These are phyloP conservation scores for Rhopalosiphum maidis DNA, from an alignment of 1,140 invertebrate species.

Conservation along the genomic window DNA sequence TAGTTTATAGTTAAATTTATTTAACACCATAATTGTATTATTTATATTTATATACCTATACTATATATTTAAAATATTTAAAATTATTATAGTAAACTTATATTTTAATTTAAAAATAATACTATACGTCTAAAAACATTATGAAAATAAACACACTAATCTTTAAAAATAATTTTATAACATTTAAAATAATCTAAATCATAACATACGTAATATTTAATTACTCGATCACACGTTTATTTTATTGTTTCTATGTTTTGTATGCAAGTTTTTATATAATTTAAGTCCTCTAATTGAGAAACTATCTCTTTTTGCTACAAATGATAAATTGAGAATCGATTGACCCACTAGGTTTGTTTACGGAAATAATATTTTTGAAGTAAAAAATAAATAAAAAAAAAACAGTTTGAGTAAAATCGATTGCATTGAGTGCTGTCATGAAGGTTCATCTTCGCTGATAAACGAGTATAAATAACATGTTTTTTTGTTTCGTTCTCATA, in stretches of 20 bases:
- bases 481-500: background rate
- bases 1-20: background rate
- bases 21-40: background rate
- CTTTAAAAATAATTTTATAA: background rate
- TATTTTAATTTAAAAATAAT: no score
- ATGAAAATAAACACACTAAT: background rate
- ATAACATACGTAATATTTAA: background rate
- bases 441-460: constrained; percentile 51
- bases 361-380: constrained; percentile 31
- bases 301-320: background rate
- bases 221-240: background rate
- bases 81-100: background rate
- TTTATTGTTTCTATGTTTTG: background rate
- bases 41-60: background rate
- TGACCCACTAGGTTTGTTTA: background rate
- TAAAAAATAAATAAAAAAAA: constrained; percentile 36
- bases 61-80: background rate
- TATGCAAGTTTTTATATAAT: background rate
- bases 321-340: constrained; percentile 52
- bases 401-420: constrained; percentile 12
- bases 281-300: background rate
- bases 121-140: background rate
- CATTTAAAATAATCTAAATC: background rate
- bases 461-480: constrained; percentile 44
- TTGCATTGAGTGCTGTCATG: constrained; percentile 47